Evolutionary conservation across 2,113 vertebrate species (phyloP).

Genomic region (Galeopterus variegatus): DNA sequence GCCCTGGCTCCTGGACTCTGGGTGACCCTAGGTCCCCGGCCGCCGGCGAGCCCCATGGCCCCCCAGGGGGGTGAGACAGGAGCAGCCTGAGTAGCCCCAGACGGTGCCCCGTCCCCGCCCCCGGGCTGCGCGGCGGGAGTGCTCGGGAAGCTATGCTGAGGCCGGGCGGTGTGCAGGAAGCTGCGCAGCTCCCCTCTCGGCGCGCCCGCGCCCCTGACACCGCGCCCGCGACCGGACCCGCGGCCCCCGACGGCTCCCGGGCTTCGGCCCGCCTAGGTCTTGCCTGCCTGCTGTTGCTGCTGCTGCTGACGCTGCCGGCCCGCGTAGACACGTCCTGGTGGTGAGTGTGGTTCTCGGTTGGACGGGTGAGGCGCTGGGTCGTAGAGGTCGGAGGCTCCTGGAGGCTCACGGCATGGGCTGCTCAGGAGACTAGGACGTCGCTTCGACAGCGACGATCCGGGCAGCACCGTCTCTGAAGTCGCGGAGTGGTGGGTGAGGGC

Average conservation of each 20-base stretch:
- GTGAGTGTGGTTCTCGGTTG: slow-evolving; percentile 89
- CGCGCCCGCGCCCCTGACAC: slow-evolving; percentile 57
- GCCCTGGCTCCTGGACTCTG: not conserved
- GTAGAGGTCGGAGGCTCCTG: not conserved
- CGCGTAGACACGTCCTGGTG: slow-evolving; percentile 97
- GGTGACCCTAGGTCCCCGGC: slow-evolving; percentile 25
- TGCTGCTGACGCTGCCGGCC: slow-evolving; percentile 95
- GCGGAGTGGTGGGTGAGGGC: not conserved
- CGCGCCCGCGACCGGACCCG: not conserved
- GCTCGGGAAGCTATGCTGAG: slow-evolving; percentile 88
- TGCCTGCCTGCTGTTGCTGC: slow-evolving; percentile 88
- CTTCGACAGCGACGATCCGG: not conserved
- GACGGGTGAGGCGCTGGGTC: not conserved
- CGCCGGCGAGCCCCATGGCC: slow-evolving; percentile 70
- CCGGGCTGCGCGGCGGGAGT: slow-evolving; percentile 72
- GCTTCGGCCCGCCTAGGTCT: slow-evolving; percentile 86
- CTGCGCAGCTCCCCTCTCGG: slow-evolving; percentile 69
- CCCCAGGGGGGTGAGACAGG: slow-evolving; percentile 77
- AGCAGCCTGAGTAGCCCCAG: slow-evolving; percentile 62
- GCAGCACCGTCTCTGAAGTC: not conserved
- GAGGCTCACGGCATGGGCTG: not conserved
- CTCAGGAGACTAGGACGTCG: not conserved
- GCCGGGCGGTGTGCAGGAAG: slow-evolving; percentile 88
- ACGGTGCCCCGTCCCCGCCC: slow-evolving; percentile 66
- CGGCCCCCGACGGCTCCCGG: slow-evolving; percentile 86